Conservation (phyloP, 1,140 invertebrate genomes). For the Drosophila busckii region DNA sequence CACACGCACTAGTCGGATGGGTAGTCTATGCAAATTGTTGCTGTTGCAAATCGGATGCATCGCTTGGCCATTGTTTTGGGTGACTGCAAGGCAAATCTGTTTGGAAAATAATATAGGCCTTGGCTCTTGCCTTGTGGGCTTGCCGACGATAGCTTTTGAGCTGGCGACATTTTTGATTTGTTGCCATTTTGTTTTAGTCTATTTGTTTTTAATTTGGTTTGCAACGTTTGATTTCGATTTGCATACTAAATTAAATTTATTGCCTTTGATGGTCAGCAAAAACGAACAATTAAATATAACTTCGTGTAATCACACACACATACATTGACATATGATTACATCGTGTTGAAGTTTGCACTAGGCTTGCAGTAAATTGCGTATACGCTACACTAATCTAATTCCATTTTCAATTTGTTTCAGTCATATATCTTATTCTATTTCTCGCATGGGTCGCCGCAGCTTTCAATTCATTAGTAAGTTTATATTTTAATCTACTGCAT, state of each 20-base stretch:
- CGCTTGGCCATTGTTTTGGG: constrained; percentile 35
- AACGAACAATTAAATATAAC: neutral
- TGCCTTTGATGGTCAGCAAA: constrained; percentile 8
- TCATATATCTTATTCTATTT: constrained; percentile 5
- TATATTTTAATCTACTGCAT: constrained; percentile 30
- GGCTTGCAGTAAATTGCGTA: too few relatives aligned
- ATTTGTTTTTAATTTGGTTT: constrained; percentile 59
- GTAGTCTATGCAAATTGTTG: constrained; percentile 30
- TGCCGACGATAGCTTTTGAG: constrained; percentile 7
- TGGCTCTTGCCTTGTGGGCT: neutral
- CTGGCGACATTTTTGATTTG: constrained; percentile 32
- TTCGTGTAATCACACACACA: too few relatives aligned
- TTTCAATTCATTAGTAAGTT: constrained; percentile 70
- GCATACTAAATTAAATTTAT: constrained; percentile 51
- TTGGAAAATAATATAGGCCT: constrained; percentile 19
- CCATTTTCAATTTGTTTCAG: too few relatives aligned
- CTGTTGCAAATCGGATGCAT: constrained; percentile 33
- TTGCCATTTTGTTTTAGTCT: constrained; percentile 26
- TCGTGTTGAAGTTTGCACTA: too few relatives aligned
- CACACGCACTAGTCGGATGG: constrained; percentile 22
- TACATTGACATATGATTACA: too few relatives aligned
- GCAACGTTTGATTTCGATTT: constrained; percentile 43
- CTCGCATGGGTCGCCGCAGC: constrained; percentile 28
- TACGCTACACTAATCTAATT: too few relatives aligned
- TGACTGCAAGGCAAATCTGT: constrained; percentile 11